Percentiles rank a stretch among this genome's conserved stretches.
These are phyloP conservation scores for Micromussa lordhowensis DNA, from an alignment of 92 coral and sea anemone genomes.

Conservation along the genomic window DNA sequence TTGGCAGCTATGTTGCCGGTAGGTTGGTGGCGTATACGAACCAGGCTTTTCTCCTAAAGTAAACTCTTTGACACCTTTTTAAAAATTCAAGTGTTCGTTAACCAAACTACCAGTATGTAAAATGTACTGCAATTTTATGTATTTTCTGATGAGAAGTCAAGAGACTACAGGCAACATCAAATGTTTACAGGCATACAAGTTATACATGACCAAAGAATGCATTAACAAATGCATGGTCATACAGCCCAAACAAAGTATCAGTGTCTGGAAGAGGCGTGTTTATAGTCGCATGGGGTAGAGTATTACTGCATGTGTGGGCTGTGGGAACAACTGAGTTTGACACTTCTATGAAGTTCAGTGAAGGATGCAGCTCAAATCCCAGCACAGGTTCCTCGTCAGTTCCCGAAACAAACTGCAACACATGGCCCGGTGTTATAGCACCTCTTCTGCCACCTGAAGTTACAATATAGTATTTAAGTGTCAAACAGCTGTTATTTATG, in stretches of 20 bases:
- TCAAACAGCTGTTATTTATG: too few relatives aligned
- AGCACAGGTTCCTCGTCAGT: conserved; percentile 57
- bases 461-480: too few relatives aligned
- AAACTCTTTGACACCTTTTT: too few relatives aligned
- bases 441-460: too few relatives aligned
- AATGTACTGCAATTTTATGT: too few relatives aligned
- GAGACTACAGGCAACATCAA: too few relatives aligned
- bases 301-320: conserved; percentile 44
- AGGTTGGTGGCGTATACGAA: too few relatives aligned
- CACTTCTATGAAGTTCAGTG: conserved; percentile 46
- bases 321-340: conserved; percentile 32
- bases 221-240: conserved; percentile 56
- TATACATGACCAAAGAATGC: conserved; percentile 42
- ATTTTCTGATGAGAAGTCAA: too few relatives aligned
- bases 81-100: too few relatives aligned
- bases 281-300: conserved; percentile 35
- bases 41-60: too few relatives aligned
- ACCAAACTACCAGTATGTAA: too few relatives aligned
- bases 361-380: conserved; percentile 50
- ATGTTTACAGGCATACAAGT: not conserved
- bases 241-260: conserved; percentile 23
- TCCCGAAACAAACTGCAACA: conserved; percentile 35
- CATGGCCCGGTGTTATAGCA: conserved; percentile 37
- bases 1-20: too few relatives aligned
- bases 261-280: conserved; percentile 27